These are phyloP conservation scores for Amiota minor DNA, from an alignment of 2,888 invertebrate genomes.

Conservation along the genomic window DNA sequence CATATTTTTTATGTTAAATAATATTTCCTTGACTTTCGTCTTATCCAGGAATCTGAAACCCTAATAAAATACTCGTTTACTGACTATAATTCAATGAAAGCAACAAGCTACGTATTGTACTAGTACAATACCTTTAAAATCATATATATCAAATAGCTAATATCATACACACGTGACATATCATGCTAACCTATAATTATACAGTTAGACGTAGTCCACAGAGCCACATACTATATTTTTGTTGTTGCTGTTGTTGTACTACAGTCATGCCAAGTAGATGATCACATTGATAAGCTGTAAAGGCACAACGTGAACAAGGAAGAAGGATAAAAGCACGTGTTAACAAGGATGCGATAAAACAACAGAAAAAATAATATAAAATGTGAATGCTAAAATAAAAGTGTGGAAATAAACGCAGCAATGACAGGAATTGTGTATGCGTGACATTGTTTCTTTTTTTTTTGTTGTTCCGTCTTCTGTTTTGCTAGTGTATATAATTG, in stretches of 20 bases:
- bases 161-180: not conserved
- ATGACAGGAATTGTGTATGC: conserved; percentile 65
- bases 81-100: too few species aligned
- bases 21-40: too few species aligned
- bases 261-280: not conserved
- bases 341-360: conserved; percentile 1
- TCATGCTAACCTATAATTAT: conserved; percentile 4
- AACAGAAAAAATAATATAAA: not conserved
- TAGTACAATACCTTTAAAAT: too few species aligned
- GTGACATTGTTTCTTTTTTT: conserved; percentile 58
- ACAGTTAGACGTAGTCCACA: not conserved
- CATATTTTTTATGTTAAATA: too few species aligned
- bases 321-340: not conserved
- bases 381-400: conserved; percentile 26
- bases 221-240: not conserved
- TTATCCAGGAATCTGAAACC: too few species aligned
- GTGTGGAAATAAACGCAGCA: conserved; percentile 62
- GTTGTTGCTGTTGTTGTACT: not conserved
- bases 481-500: conserved; percentile 33
- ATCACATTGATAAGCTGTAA: conserved; percentile 10
- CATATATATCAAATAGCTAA: too few species aligned
- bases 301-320: not conserved
- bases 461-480: conserved; percentile 31
- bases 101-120: too few species aligned
- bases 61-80: too few species aligned